Evolutionary conservation across 92 coral and sea anemone genomes (phyloP).

Genomic region (Palythoa heliodiscus): DNA sequence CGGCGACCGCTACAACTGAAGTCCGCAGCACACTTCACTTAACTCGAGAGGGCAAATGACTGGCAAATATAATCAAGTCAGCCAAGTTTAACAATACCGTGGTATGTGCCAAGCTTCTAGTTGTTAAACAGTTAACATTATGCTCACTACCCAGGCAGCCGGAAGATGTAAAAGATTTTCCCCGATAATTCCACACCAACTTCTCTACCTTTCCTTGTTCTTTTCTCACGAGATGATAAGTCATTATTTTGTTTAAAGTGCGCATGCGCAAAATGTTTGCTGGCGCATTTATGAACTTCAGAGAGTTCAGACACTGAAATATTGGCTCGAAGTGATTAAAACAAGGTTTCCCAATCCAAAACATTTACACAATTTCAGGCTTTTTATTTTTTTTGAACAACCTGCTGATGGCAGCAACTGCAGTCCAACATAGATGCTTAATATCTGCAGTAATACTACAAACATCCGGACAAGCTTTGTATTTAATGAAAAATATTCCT

Average conservation of each 20-base stretch:
- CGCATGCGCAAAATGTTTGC: conserved; percentile 35
- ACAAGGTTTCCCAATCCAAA: conserved; percentile 44
- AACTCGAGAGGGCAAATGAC: conserved; percentile 8
- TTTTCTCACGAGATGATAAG: conserved; percentile 28
- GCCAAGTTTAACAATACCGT: conserved; percentile 41
- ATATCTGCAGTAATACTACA: conserved; percentile 63
- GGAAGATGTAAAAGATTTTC: conserved; percentile 83
- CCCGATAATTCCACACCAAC: not conserved
- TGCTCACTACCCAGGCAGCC: conserved; percentile 53
- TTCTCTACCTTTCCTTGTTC: not conserved
- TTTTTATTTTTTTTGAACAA: conserved; percentile 68
- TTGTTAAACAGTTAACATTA: conserved; percentile 52
- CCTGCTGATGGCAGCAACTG: conserved; percentile 74
- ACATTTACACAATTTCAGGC: conserved; percentile 66
- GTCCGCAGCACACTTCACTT: conserved; percentile 6
- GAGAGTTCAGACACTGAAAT: too few species aligned
- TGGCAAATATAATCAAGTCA: conserved; percentile 25
- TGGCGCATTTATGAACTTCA: not conserved
- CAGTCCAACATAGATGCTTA: conserved; percentile 72
- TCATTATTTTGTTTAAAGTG: not conserved
- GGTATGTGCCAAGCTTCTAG: conserved; percentile 48
- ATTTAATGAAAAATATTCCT: conserved; percentile 56
- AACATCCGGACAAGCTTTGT: conserved; percentile 77
- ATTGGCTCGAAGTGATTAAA: not conserved
- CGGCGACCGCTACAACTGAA: conserved; percentile 8